Base-by-base conservation (phyloP, 1,140 invertebrate genomes). In the Campoletis sonorensis region DNA sequence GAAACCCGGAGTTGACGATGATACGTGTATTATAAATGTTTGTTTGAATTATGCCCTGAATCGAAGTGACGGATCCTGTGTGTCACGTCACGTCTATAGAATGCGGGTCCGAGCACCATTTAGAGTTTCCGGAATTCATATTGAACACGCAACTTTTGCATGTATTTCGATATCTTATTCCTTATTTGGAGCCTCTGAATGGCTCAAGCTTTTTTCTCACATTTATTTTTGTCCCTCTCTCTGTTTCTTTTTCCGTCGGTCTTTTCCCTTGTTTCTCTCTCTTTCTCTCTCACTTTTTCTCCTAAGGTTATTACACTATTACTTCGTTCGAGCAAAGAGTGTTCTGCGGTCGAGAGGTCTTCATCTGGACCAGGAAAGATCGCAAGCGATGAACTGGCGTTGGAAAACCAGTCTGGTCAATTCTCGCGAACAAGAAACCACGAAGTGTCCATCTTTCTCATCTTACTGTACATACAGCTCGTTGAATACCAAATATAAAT, bases 161-260 rank as follows among this genome's bases (percentile, higher is more conserved):
- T 26, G 8, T 54, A 30, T 13, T 54, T n/a, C 30, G 1, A 5
- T n/a, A 37, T 77, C 30, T 77, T 64, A 21, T 77, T 23, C 30
- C 27, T 61, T 37, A 64, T 77, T 54, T 30, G n/a, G 51, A 18
- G 27, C 51, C 51, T 77, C 54, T 77, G 75, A 21, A 64, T 49
- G 61, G 73, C 58, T 73, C 54, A 77, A 26, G 58, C 68, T 40
- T 33, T 58, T 79, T 79, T 73, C 33, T 79, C 79, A 64, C 26
- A 40, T 45, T n/a, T n/a, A n/a, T n/a, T n/a, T n/a, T n/a, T n/a
- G n/a, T 33, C 45, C 76, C 21, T 7, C n/a, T 81, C 21, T 73
- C 16, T 81, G 16, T 16, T 23, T 81, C 61, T 23, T 40, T 79
- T 67, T 70, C 16, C 27, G 1, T 80, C 18, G 16, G 3, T 30